phyloP scores from a whole-genome alignment of 2,113 vertebrate species.

The Dascyllus trimaculatus region DNA sequence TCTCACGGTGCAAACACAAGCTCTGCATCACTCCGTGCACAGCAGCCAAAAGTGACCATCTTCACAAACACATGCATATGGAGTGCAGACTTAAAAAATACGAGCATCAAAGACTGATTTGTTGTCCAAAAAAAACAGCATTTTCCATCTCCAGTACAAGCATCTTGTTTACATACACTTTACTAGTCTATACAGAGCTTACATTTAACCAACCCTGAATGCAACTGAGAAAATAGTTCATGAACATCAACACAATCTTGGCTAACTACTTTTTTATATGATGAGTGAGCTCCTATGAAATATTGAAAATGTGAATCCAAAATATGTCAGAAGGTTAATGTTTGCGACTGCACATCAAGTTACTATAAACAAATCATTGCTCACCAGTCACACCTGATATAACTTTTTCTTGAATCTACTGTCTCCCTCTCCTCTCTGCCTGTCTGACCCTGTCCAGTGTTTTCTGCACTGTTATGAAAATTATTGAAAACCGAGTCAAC shows the following conservation, averaged over 20 bases:
- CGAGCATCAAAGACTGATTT: neutral
- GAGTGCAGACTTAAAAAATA: neutral
- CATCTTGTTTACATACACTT: too few species aligned
- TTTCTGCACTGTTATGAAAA: slow-evolving; percentile 29
- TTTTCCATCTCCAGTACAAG: too few species aligned
- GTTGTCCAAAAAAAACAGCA: too few species aligned
- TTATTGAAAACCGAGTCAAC: slow-evolving; percentile 39
- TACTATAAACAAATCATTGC: neutral
- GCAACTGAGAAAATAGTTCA: neutral
- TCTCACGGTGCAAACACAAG: slow-evolving; percentile 53
- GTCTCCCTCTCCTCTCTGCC: neutral
- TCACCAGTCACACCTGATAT: neutral
- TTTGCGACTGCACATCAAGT: slow-evolving; percentile 2
- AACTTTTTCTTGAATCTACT: neutral
- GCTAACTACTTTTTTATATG: neutral
- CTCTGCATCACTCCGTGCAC: slow-evolving; percentile 32
- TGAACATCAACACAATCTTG: neutral
- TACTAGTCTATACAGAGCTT: neutral
- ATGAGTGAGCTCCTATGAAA: neutral
- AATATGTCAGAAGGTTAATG: slow-evolving; percentile 2
- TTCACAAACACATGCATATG: neutral
- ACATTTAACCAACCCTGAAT: neutral
- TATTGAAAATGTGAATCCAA: neutral
- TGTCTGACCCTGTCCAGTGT: slow-evolving; percentile 24
- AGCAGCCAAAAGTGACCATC: slow-evolving; percentile 8